Conservation (phyloP, 2,113 vertebrate genomes). For the Oreochromis niloticus region DNA sequence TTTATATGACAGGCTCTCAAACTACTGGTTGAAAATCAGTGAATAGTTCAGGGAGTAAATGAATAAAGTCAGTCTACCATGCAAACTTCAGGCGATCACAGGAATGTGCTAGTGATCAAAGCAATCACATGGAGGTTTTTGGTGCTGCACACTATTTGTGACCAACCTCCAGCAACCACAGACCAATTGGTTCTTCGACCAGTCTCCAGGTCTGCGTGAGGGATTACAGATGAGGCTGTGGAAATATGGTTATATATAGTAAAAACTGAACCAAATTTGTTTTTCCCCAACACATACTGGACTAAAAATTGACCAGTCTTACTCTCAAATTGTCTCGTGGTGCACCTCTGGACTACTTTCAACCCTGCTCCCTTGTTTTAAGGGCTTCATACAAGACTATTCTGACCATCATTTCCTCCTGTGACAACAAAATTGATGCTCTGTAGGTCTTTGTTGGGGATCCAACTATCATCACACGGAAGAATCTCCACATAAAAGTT, state of each 20-base stretch:
- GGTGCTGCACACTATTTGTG: rapidly evolving
- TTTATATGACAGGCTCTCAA: neutral
- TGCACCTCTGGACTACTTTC: neutral
- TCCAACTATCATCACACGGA: neutral
- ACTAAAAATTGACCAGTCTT: neutral
- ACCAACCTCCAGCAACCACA: rapidly evolving
- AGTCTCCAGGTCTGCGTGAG: neutral
- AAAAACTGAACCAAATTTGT: neutral
- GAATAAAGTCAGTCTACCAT: neutral
- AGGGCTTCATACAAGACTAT: neutral
- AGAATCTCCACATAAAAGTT: neutral
- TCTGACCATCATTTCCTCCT: neutral
- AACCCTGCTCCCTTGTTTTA: neutral
- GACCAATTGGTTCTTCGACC: neutral
- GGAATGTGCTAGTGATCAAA: neutral
- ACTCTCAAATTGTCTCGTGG: neutral
- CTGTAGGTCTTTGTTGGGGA: neutral
- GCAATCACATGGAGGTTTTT: neutral
- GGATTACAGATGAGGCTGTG: neutral
- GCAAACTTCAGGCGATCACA: neutral
- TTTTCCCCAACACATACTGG: neutral
- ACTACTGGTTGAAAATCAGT: conserved; percentile 20
- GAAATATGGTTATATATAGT: neutral
- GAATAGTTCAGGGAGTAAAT: neutral
- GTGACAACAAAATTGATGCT: neutral